Evolutionary conservation across 2,797 vertebrate genomes (phyloP).

Genomic region (Morus bassanus): DNA sequence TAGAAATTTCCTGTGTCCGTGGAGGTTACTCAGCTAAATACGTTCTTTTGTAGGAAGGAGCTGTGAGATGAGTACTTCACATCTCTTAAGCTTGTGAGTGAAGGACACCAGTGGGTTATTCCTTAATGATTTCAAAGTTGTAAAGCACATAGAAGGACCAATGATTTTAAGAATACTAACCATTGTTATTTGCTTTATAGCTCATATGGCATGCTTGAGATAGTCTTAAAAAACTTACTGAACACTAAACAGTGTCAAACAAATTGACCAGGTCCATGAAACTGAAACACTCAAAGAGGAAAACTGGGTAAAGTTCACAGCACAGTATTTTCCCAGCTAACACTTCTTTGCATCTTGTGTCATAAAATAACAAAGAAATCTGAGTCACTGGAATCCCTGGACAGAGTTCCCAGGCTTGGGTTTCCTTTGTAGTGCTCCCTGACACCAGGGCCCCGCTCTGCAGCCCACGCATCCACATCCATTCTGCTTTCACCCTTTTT

Average conservation of each 20-base stretch:
- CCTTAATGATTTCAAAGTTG: background rate
- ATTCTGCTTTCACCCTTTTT: constrained; percentile 34
- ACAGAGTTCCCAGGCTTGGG: constrained; percentile 73
- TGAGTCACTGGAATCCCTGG: constrained; percentile 57
- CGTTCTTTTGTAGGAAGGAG: background rate
- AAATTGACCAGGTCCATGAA: background rate
- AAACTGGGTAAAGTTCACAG: constrained; percentile 65
- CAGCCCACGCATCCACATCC: constrained; percentile 35
- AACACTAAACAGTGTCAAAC: background rate
- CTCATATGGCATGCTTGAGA: background rate
- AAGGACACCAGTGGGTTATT: background rate
- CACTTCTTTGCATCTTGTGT: constrained; percentile 69
- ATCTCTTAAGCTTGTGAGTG: background rate
- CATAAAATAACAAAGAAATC: constrained; percentile 67
- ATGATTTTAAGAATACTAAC: background rate
- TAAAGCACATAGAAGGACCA: background rate
- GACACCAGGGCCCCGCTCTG: constrained; percentile 25
- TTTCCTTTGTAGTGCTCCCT: constrained; percentile 66
- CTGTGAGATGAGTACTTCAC: background rate
- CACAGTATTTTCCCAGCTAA: constrained; percentile 69
- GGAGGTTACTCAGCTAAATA: background rate
- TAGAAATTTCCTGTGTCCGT: background rate
- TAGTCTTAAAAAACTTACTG: background rate
- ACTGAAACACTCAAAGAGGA: background rate
- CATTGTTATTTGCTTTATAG: background rate